Conservation (phyloP, 1,140 invertebrate genomes). For the Neodiprion pinetum region DNA sequence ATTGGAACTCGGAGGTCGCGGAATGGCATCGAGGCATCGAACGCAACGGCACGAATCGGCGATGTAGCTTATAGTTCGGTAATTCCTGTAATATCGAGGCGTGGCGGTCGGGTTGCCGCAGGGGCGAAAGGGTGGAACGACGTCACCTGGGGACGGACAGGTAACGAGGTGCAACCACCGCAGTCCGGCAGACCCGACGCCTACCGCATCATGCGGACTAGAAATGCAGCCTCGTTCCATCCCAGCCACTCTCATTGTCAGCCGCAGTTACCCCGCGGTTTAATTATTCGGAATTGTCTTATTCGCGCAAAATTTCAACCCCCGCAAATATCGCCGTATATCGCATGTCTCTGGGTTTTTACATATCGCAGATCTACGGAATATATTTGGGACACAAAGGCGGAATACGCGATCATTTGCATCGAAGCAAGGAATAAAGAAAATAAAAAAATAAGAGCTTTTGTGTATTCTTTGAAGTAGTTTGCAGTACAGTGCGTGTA, state of each 20-base stretch:
- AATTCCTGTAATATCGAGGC: slow-evolving; percentile 51
- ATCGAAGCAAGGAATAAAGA: too few relatives aligned
- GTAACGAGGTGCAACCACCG: slow-evolving; percentile 48
- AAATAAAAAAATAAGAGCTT: too few relatives aligned
- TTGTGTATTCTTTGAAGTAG: too few relatives aligned
- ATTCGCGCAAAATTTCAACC: background rate
- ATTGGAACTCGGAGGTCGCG: slow-evolving; percentile 30
- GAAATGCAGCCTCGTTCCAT: too few relatives aligned
- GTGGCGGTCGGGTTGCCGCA: slow-evolving; percentile 42
- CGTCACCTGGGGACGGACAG: slow-evolving; percentile 30
- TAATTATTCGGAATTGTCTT: background rate
- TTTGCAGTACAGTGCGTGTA: too few relatives aligned
- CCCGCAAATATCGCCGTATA: too few relatives aligned
- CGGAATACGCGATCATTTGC: too few relatives aligned
- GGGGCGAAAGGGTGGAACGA: slow-evolving; percentile 28
- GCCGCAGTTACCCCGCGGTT: background rate
- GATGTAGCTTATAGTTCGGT: slow-evolving; percentile 21
- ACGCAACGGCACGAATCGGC: slow-evolving; percentile 36
- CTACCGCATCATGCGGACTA: background rate
- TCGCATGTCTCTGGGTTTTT: too few relatives aligned
- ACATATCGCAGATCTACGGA: too few relatives aligned
- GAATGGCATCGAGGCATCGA: slow-evolving; percentile 28
- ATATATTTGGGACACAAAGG: too few relatives aligned
- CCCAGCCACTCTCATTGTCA: too few relatives aligned
- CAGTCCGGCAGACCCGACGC: slow-evolving; percentile 33